Conservation (phyloP, 2,888 invertebrate genomes). For the Globia sparganii region DNA sequence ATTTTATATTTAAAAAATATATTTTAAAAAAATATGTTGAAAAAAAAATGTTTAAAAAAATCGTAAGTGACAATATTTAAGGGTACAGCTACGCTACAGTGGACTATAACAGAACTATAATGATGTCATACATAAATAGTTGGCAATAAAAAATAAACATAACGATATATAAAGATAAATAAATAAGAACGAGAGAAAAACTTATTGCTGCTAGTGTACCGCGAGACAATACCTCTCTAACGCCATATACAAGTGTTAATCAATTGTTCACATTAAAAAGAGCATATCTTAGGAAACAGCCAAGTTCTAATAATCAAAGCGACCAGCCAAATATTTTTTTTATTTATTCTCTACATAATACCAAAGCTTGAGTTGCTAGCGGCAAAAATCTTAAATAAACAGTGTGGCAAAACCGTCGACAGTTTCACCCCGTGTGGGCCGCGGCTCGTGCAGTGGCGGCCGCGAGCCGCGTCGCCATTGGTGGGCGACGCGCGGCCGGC, state of each 20-base stretch:
- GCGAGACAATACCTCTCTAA: conserved; percentile 56
- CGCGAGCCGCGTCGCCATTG: conserved; percentile 67
- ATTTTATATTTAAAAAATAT: conserved; percentile 24
- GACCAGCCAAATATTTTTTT: conserved; percentile 87
- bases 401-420: conserved; percentile 73
- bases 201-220: conserved; percentile 68
- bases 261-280: conserved; percentile 76
- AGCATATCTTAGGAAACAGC: conserved; percentile 83
- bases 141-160: conserved; percentile 36
- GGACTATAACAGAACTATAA: conserved; percentile 58
- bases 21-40: not conserved
- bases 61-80: conserved; percentile 38
- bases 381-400: conserved; percentile 80
- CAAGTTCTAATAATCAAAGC: conserved; percentile 84
- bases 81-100: conserved; percentile 63
- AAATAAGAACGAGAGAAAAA: conserved; percentile 76
- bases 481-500: conserved; percentile 57
- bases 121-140: conserved; percentile 51
- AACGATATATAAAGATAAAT: conserved; percentile 53
- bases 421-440: conserved; percentile 71
- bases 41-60: not conserved
- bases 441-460: conserved; percentile 29
- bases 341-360: conserved; percentile 77
- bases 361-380: conserved; percentile 85
- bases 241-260: conserved; percentile 64